Evolutionary conservation across 2,797 vertebrate genomes (phyloP).

Genomic region (Babyrousa celebensis): DNA sequence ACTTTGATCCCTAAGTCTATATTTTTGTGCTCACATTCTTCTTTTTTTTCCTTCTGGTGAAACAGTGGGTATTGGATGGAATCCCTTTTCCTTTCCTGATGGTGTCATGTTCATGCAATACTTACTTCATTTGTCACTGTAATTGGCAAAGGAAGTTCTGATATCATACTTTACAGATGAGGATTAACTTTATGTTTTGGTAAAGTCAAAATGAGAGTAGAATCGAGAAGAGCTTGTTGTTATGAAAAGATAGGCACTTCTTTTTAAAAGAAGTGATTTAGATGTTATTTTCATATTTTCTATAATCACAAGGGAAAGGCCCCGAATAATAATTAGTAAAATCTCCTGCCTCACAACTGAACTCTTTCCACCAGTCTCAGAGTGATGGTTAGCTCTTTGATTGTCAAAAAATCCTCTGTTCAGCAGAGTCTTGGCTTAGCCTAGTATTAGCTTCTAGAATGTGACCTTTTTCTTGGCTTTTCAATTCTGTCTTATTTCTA

Average conservation of each 20-base stretch:
- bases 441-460: background rate
- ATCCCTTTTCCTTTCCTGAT: background rate
- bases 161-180: background rate
- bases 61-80: too few species aligned
- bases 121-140: background rate
- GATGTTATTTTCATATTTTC: constrained; percentile 42
- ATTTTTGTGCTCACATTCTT: background rate
- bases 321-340: background rate
- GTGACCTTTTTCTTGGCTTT: background rate
- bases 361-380: background rate
- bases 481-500: background rate
- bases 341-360: background rate
- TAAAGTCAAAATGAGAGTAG: background rate
- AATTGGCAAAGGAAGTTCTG: background rate
- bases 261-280: background rate
- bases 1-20: background rate
- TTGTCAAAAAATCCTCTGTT: background rate
- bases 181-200: constrained; percentile 17
- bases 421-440: background rate
- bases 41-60: background rate
- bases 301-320: background rate
- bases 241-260: background rate
- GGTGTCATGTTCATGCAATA: rapidly evolving
- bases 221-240: background rate
- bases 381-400: background rate